phyloP scores from a whole-genome alignment of 1,140 invertebrate genomes.

The Drosophila nebulosa region DNA sequence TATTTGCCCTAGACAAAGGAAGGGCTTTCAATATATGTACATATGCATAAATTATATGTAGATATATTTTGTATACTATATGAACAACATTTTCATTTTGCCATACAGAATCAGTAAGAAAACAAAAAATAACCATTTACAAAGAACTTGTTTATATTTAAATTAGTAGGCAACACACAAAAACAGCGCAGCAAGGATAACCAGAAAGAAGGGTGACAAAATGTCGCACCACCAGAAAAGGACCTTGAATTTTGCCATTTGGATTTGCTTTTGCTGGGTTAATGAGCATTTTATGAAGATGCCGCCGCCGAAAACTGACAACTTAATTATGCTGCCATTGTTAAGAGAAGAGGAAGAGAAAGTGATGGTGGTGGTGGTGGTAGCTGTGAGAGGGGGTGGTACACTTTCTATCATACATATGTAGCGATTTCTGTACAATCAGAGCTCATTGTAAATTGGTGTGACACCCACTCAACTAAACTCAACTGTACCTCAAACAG shows the following conservation, averaged over 20 bases:
- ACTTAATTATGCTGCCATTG: conserved; percentile 75
- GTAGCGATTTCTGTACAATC: conserved; percentile 4
- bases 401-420: neutral
- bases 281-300: conserved; percentile 16
- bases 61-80: neutral
- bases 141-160: conserved; percentile 62
- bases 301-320: conserved; percentile 46
- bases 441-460: conserved; percentile 5
- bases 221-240: neutral
- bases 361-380: neutral
- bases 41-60: conserved; percentile 43
- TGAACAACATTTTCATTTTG: neutral
- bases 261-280: conserved; percentile 6
- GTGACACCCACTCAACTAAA: neutral
- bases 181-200: conserved; percentile 15
- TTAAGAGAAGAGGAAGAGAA: neutral
- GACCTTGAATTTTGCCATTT: conserved; percentile 12
- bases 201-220: conserved; percentile 9
- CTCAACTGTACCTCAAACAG: neutral
- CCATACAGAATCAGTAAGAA: neutral
- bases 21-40: neutral
- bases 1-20: conserved; percentile 6
- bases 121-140: conserved; percentile 11
- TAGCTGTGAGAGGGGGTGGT: neutral
- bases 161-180: conserved; percentile 53